Conservation (phyloP, 2,797 vertebrate species). For the Neostethus bicornis region DNA sequence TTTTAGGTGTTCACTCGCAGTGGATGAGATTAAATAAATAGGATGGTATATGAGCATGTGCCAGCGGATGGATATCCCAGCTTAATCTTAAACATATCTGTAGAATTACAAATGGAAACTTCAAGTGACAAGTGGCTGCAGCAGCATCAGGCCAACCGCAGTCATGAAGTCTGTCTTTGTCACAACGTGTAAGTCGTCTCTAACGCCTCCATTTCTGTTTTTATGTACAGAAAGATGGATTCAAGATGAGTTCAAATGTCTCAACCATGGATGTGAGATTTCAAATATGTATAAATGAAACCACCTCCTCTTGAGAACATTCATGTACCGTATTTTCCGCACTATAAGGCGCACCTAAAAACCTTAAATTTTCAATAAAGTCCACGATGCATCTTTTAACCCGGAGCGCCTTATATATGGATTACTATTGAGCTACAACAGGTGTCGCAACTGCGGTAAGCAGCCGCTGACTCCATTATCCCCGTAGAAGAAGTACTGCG, state of each 20-base stretch:
- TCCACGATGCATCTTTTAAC: too few species aligned
- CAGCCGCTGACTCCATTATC: too few species aligned
- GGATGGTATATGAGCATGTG: conserved; percentile 14
- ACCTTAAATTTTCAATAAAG: too few species aligned
- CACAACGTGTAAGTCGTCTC: conserved; percentile 5
- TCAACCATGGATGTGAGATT: background rate
- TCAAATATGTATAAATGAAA: conserved; percentile 10
- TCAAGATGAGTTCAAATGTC: conserved; percentile 15
- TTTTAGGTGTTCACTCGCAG: conserved; percentile 43
- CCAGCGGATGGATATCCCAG: conserved; percentile 16
- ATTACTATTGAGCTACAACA: too few species aligned
- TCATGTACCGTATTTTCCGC: too few species aligned
- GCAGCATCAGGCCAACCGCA: conserved; percentile 18
- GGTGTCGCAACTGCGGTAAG: too few species aligned
- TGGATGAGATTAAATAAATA: conserved; percentile 42
- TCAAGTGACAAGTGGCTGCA: conserved; percentile 49
- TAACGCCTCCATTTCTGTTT: conserved; percentile 15
- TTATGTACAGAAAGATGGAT: conserved; percentile 23
- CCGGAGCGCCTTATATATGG: too few species aligned
- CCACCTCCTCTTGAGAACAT: too few species aligned
- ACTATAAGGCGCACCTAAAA: too few species aligned
- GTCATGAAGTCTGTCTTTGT: conserved; percentile 28
- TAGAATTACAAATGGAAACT: conserved; percentile 44
- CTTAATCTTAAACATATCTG: conserved; percentile 30
- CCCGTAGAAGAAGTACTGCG: too few species aligned